These are phyloP conservation scores for Rhagonycha fulva DNA, from an alignment of 2,888 invertebrate genomes.

Conservation along the genomic window DNA sequence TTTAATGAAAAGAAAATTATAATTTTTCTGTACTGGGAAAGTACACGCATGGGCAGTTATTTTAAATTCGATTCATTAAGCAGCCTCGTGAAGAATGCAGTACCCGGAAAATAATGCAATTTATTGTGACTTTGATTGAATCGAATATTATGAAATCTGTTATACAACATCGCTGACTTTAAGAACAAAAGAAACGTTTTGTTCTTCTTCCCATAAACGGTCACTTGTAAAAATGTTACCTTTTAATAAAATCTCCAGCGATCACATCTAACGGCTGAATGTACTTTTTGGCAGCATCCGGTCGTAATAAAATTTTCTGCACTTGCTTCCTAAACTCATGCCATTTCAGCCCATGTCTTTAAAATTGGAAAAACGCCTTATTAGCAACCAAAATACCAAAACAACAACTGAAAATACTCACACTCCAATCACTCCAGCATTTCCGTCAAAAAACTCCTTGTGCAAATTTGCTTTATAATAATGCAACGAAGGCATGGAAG, in stretches of 20 bases:
- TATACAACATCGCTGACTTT: neutral
- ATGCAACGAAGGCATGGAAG: constrained; percentile 73
- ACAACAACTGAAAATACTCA: constrained; percentile 55
- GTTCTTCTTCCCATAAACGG: no score
- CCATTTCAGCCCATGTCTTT: constrained; percentile 87
- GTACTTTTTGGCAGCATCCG: constrained; percentile 76
- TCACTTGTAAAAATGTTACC: constrained; percentile 54
- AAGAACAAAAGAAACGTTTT: neutral
- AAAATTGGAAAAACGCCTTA: constrained; percentile 21
- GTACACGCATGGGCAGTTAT: no score
- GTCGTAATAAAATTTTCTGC: constrained; percentile 81
- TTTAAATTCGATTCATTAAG: neutral
- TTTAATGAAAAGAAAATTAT: neutral
- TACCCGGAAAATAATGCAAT: neutral
- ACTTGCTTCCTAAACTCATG: constrained; percentile 82
- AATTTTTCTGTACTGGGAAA: no score
- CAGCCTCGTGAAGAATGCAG: neutral
- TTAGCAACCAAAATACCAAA: neutral
- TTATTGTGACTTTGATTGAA: neutral
- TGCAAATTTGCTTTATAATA: constrained; percentile 73
- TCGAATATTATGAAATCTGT: neutral
- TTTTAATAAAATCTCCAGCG: constrained; percentile 73
- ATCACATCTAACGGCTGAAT: constrained; percentile 75
- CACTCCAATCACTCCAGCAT: constrained; percentile 76
- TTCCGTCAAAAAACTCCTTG: constrained; percentile 71